Evolutionary conservation across 2,888 invertebrate species (phyloP), one percentile per base, ranked within the genome.

Genomic region (Choreutis nemorana): DNA sequence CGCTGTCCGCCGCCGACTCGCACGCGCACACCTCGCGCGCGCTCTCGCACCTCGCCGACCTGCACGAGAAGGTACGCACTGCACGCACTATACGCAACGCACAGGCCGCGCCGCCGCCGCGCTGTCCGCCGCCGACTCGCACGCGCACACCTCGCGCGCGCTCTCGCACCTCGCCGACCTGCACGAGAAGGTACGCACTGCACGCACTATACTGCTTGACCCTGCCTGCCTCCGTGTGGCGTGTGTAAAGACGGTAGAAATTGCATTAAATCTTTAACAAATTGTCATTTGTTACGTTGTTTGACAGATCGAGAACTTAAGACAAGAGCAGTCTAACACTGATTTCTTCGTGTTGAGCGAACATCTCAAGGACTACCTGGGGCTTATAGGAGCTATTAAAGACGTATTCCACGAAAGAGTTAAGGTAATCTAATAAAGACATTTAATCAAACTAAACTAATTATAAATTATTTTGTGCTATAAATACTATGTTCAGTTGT

Each of bases 291-390:
- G 20, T n/a, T 20, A 6, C 6, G 20, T n/a, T 20, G 7, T 11
- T 30, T 40, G 33, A 18, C 58, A 92, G 85, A 87, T 95, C 14
- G 94, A 96, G 66, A 84, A 89, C 28, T 75, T 97, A 30, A 89
- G 97, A 50, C 82, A 89, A 38, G 94, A 95, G 42, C 97, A 99
- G 67, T 91, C 94, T 2, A 95, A 96, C 57, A 91, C 93, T 0
- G 99, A 99, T 68, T 93, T 94, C 61, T 95, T 89, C 55, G 87
- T 94, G 34, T 82, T 99, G 39, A 89, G 93, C n/a, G 98, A 98
- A 75, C 87, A 95, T 55, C 82, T 98, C 32, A 94, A 96, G 57
- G 97, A 98, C 65, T 97, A 97, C 64, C 86, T 97, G 30, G 89
- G 91, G 1, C 83, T 98, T 9, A 87, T 98, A 43, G 91, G 90